Evolutionary conservation across 2,888 invertebrate genomes (phyloP), one percentile per base, ranked within the genome.

Genomic region (Limenitis camilla): DNA sequence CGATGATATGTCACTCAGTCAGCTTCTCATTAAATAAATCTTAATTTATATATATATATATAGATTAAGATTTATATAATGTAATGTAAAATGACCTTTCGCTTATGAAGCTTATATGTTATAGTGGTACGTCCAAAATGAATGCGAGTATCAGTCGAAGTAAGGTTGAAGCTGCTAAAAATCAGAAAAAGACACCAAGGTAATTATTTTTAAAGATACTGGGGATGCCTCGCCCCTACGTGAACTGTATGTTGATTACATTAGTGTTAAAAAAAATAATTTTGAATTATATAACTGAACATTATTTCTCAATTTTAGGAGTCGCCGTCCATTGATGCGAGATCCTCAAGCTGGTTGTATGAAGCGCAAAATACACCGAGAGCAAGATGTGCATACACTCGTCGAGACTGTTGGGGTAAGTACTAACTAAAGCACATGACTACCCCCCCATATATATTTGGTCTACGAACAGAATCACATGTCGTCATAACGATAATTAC

Each of bases 291-390:
- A 27, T 27, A n/a, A 6, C 2, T 27, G 29, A 39, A 38, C 9
- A 10, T 10, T 6, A 0, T n/a, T 4, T n/a, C n/a, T 42, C 1
- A 19, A 8, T 6, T 6, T 1, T 55, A 74, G 78, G 33, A 61
- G 53, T 1, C 73, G 79, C 0, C 72, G 78, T 0, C 81, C 81
- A 1, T 58, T 77, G 57, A 79, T 78, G 81, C 74, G 80, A 2
- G 80, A 40, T 11, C 36, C 41, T 19, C 19, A 19, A 19, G 19
- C 19, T 19, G 19, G 19, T 19, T 19, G 19, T 19, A 19, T 19
- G 19, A 19, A 19, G 19, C 19, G 19, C 19, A 19, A 19, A 19
- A 19, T 19, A 2, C 33, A 19, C 42, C 38, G 41, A 1, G 76
- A 77, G 33, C 49, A 56, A 0, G 78, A 81, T 11, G 65, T 81